Evolutionary conservation across 2,797 vertebrate species (phyloP), one percentile per base, ranked within the genome.

Genomic region (Hafferia zeledoni): DNA sequence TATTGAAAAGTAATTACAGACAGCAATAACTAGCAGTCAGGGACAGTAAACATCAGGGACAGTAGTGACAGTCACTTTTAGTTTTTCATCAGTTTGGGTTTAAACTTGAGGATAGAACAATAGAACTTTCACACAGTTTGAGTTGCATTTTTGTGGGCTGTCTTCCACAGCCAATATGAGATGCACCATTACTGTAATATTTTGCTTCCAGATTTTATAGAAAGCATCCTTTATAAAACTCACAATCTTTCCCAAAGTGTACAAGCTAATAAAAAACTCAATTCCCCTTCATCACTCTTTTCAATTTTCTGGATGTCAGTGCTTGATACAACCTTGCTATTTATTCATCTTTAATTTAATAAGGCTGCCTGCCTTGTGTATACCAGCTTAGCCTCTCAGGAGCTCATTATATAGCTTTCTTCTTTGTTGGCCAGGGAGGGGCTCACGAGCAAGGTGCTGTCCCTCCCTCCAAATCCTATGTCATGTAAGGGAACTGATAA

Each of bases 401-500:
- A 83, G 30, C 63, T 67, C 4, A 0, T 74, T 67, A 11, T 1
- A 4, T 19, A 3, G 1, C 30, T 85, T 74, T 68, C 41, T 75
- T 64, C 78, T 53, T 25, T 8, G 19, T 2, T 28, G 53, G 28
- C 28, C 17, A 11, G 33, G 30, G 56, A 72, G 31, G 44, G 49
- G 46, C n/a, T 47, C 22, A 11, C 18, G 41, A 56, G 33, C 17
- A 17, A 46, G 33, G 7, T 9, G 1, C 14, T 46, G 75, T 72
- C 16, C 39, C 28, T 49, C 7, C 9, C 17, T 8, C 2, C 11
- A 33, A 1, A 72, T 72, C 35, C 52, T 9, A 13, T 14, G n/a
- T 17, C 50, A 4, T 5, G 0, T 16, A 11, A 70, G 72, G 55
- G 31, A 79, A 4, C 31, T 28, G 23, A 7, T 4, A 0, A 0